Percentiles rank a stretch among this genome's conserved stretches.
phyloP scores from a whole-genome alignment of 2,888 invertebrate species.

The Lumbricus terrestris region DNA sequence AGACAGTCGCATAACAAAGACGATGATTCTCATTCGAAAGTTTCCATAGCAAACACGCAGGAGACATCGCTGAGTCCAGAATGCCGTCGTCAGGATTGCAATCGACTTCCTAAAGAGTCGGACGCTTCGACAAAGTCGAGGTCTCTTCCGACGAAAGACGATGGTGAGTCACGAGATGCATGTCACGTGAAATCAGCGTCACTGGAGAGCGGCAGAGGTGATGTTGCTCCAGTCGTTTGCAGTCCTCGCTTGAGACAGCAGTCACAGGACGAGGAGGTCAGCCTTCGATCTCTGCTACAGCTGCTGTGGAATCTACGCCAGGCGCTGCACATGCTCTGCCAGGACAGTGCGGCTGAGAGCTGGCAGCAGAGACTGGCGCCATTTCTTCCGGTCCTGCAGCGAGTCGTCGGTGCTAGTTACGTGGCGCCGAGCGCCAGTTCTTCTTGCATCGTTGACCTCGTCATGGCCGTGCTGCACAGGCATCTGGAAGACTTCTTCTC shows the following conservation, averaged over 20 bases:
- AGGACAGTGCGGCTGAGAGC: constrained; percentile 35
- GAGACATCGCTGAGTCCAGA: not conserved
- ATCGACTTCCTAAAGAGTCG: not conserved
- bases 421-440: constrained; percentile 28
- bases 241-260: not conserved
- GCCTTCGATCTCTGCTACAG: not conserved
- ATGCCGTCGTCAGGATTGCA: not conserved
- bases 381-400: constrained; percentile 29
- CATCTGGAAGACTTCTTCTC: constrained; percentile 21
- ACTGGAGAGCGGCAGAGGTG: not conserved
- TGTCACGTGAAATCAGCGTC: not conserved
- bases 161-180: not conserved
- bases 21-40: not conserved
- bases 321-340: constrained; percentile 17
- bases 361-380: constrained; percentile 36
- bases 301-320: constrained; percentile 24
- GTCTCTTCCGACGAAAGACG: not conserved
- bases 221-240: not conserved
- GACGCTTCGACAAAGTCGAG: not conserved
- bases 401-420: constrained; percentile 35
- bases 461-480: constrained; percentile 35
- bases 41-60: not conserved
- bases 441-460: constrained; percentile 38
- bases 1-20: not conserved
- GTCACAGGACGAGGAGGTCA: not conserved